These are phyloP conservation scores for Ivindomyrus marchei DNA, from an alignment of 2,113 vertebrate genomes.

Conservation along the genomic window DNA sequence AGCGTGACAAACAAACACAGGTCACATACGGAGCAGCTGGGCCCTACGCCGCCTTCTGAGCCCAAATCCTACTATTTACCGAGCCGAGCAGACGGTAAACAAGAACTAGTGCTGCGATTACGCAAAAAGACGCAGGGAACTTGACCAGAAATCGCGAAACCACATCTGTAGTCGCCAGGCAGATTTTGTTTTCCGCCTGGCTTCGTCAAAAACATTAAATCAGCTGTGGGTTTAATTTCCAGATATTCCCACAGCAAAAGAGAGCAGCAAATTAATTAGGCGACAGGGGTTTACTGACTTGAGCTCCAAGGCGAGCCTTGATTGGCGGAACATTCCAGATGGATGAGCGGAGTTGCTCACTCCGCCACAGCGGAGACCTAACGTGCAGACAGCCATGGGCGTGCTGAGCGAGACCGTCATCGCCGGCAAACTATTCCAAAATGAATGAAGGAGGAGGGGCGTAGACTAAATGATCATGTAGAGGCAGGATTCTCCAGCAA, in stretches of 20 bases:
- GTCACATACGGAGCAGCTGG: not conserved
- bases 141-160: not conserved
- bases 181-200: not conserved
- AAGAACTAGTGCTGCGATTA: not conserved
- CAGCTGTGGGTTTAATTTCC: not conserved
- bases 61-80: not conserved
- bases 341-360: not conserved
- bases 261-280: not conserved
- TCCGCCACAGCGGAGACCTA: not conserved
- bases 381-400: not conserved
- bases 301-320: not conserved
- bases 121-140: not conserved
- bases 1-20: not conserved
- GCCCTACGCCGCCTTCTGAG: not conserved
- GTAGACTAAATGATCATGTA: not conserved
- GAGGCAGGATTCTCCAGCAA: too few species aligned
- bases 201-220: not conserved
- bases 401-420: not conserved
- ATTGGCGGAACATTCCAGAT: conserved; percentile 2
- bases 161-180: not conserved
- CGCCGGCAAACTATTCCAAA: not conserved
- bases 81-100: not conserved
- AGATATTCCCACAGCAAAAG: not conserved
- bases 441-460: not conserved
- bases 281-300: not conserved